These are phyloP conservation scores for Catagonus wagneri DNA, from an alignment of 2,113 vertebrate species.

Conservation along the genomic window DNA sequence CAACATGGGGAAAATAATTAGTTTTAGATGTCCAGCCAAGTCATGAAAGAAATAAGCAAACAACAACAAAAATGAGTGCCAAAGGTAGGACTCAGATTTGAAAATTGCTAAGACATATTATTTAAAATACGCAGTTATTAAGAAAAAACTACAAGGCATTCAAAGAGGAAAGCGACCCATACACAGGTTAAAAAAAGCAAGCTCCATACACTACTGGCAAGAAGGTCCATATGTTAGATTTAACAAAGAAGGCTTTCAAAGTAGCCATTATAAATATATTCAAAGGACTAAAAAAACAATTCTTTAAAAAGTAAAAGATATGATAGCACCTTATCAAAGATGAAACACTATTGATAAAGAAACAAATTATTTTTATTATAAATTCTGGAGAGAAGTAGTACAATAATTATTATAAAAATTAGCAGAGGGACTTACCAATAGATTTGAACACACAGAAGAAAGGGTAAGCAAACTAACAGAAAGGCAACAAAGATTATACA, in stretches of 20 bases:
- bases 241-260: not conserved
- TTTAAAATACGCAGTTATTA: not conserved
- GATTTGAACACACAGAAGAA: not conserved
- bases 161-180: not conserved
- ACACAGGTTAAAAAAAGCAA: not conserved
- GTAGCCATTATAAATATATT: not conserved
- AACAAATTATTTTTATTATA: not conserved
- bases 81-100: not conserved
- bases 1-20: not conserved
- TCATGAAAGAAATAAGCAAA: constrained; percentile 28
- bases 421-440: not conserved
- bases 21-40: not conserved
- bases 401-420: not conserved
- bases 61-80: not conserved
- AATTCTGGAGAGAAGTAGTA: not conserved
- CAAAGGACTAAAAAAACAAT: not conserved
- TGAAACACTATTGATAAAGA: not conserved
- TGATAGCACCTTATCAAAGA: not conserved
- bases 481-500: not conserved
- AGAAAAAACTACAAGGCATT: not conserved
- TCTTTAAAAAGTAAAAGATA: not conserved
- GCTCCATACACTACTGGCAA: not conserved
- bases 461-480: not conserved
- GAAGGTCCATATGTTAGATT: not conserved
- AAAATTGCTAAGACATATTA: not conserved